Evolutionary conservation across 1,140 invertebrate species (phyloP).

Genomic region (Drosophila busckii): DNA sequence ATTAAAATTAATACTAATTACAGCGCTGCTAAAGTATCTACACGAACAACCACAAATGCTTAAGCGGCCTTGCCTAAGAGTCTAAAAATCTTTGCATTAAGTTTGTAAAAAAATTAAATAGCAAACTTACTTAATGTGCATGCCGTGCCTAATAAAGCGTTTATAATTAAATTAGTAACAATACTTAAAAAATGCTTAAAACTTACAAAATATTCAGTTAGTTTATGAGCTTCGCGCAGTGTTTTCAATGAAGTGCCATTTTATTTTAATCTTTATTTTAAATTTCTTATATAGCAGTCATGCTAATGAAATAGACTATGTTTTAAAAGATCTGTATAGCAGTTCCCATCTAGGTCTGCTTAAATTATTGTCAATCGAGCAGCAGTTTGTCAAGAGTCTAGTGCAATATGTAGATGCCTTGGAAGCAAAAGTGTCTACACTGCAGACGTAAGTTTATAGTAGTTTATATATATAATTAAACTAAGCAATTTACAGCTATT

Average conservation of each 20-base stretch:
- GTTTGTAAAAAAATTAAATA: too few relatives aligned
- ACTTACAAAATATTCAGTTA: too few relatives aligned
- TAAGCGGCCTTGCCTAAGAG: neutral
- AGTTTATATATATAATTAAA: neutral
- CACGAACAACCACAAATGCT: slow-evolving; percentile 2
- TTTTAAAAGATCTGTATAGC: slow-evolving; percentile 5
- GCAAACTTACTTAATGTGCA: too few relatives aligned
- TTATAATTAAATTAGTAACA: neutral
- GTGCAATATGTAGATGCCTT: slow-evolving; percentile 6
- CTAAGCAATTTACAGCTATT: slow-evolving; percentile 17
- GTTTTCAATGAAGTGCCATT: neutral
- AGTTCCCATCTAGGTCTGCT: slow-evolving; percentile 21
- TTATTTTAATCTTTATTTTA: neutral
- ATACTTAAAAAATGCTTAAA: too few relatives aligned
- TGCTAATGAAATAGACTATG: neutral
- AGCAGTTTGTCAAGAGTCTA: slow-evolving; percentile 24
- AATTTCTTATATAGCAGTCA: neutral
- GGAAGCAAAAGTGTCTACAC: slow-evolving; percentile 24
- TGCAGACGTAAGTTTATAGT: slow-evolving; percentile 30
- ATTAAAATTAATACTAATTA: neutral
- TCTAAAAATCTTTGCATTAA: too few relatives aligned
- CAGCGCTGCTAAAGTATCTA: slow-evolving; percentile 14
- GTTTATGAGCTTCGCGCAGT: neutral
- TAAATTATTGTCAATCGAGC: slow-evolving; percentile 19
- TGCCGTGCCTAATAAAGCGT: neutral